Evolutionary conservation across 1,140 invertebrate species (phyloP).

Genomic region (Caenorhabditis brenneri): DNA sequence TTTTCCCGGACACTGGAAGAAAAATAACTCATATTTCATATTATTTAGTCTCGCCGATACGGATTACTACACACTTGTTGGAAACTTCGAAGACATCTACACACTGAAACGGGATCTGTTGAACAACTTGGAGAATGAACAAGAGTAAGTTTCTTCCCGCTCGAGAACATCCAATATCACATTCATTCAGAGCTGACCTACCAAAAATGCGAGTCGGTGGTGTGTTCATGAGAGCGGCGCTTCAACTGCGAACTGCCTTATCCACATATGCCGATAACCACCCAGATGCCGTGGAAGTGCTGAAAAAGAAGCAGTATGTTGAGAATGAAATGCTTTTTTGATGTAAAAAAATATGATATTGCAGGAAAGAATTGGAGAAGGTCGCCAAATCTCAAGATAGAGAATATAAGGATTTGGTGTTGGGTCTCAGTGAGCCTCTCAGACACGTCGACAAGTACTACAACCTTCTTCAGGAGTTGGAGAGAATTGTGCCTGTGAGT

Average conservation of each 20-base stretch:
- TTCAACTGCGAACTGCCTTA: neutral
- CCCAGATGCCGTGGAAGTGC: neutral
- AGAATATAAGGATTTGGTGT: constrained; percentile 5
- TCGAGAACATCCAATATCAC: neutral
- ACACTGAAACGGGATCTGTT: neutral
- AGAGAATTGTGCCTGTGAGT: constrained; percentile 6
- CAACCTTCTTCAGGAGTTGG: constrained; percentile 10
- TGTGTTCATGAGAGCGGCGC: neutral
- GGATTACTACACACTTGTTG: neutral
- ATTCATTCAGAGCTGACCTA: neutral
- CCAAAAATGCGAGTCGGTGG: constrained; percentile 22
- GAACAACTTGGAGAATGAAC: neutral
- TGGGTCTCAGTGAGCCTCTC: constrained; percentile 7
- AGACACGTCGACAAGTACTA: constrained; percentile 6
- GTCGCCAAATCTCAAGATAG: neutral
- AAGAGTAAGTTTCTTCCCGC: neutral
- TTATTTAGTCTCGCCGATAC: neutral
- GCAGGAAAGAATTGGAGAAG: neutral
- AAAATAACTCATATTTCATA: neutral
- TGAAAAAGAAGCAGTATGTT: constrained; percentile 1
- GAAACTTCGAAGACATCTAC: neutral
- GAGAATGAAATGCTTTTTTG: neutral
- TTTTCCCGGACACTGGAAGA: no score
- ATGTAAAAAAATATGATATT: neutral
- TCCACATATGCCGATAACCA: neutral